These are phyloP conservation scores for Caenorhabditis becei DNA, from an alignment of 2,888 invertebrate genomes.

Conservation along the genomic window DNA sequence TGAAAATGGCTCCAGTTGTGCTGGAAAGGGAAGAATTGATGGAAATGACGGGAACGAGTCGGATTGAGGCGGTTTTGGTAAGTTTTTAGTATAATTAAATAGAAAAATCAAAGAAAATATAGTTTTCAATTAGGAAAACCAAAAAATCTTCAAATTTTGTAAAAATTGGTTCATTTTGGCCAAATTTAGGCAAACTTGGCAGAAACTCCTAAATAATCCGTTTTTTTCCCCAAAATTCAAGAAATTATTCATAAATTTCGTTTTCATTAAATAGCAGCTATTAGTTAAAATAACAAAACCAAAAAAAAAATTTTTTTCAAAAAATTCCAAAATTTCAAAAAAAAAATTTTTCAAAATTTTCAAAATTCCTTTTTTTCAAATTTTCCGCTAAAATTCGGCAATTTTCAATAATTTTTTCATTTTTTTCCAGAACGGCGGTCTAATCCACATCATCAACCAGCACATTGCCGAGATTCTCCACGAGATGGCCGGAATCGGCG, in stretches of 20 bases:
- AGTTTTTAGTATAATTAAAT: background rate
- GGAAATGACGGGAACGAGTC: conserved; percentile 16
- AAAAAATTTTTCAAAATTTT: background rate
- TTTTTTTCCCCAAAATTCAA: too few relatives aligned
- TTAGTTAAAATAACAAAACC: too few relatives aligned
- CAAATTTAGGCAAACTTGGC: background rate
- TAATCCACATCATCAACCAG: conserved; percentile 39
- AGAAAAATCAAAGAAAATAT: too few relatives aligned
- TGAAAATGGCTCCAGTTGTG: background rate
- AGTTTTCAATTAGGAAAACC: too few relatives aligned
- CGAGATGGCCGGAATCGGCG: conserved; percentile 51
- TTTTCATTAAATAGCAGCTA: too few relatives aligned
- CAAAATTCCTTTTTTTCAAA: too few relatives aligned
- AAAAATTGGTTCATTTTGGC: background rate
- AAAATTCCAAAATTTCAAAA: background rate
- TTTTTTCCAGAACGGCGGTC: conserved; percentile 46
- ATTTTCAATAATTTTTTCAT: conserved; percentile 1
- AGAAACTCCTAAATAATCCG: too few relatives aligned
- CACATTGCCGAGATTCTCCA: conserved; percentile 20
- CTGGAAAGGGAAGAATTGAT: conserved; percentile 25
- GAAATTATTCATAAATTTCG: too few relatives aligned
- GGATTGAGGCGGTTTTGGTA: conserved; percentile 35
- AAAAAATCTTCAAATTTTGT: too few relatives aligned
- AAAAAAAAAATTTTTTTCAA: background rate
- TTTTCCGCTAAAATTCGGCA: background rate